These are phyloP conservation scores for Electrona antarctica DNA, from an alignment of 2,113 vertebrate genomes.

Conservation along the genomic window DNA sequence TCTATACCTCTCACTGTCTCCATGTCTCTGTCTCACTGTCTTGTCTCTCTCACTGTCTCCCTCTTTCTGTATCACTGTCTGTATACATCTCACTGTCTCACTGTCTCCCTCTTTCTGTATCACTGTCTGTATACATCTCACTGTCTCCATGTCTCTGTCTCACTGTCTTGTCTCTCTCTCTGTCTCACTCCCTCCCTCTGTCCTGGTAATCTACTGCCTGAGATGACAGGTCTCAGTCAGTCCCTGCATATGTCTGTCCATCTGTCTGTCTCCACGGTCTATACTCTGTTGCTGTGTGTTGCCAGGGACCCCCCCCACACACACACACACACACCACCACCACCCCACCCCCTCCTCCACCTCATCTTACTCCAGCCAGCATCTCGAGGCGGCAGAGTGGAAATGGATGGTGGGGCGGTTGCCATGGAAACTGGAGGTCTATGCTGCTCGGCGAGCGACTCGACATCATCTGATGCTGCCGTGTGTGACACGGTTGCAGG, in stretches of 20 bases:
- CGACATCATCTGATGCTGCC: conserved; percentile 63
- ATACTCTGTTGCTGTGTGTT: conserved; percentile 27
- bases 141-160: background rate
- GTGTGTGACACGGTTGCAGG: conserved; percentile 17
- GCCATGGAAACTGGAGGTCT: conserved; percentile 75
- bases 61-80: no score
- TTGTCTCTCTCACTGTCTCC: no score
- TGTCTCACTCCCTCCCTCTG: background rate
- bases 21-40: no score
- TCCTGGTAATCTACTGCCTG: conserved; percentile 28
- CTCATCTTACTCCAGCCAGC: background rate
- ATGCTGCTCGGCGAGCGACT: background rate
- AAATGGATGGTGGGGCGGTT: conserved; percentile 55
- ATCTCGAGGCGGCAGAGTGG: background rate
- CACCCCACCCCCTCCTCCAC: background rate
- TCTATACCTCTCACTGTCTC: no score
- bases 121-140: background rate
- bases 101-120: no score
- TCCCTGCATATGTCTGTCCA: background rate
- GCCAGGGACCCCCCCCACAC: conserved; percentile 28
- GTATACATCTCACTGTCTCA: no score
- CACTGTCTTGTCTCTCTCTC: background rate
- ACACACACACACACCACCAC: background rate
- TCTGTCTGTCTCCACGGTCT: background rate
- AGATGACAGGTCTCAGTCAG: conserved; percentile 10